Base-by-base conservation (phyloP, 2,113 vertebrate species). In the Carlito syrichta region DNA sequence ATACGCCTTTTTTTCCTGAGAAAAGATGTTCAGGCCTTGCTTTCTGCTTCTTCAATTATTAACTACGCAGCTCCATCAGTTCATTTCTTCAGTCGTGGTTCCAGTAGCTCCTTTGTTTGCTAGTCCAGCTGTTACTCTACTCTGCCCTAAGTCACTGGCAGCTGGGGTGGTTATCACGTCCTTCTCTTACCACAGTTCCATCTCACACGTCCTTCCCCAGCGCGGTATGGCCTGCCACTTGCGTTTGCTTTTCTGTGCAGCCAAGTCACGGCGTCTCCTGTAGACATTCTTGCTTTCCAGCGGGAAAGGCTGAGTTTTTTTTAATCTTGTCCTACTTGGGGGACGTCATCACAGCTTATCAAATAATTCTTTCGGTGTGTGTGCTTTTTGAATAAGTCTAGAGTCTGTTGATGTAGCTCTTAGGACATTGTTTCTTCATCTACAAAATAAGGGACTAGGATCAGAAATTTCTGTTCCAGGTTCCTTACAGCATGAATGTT, bases 371-470 rank as follows among this genome's bases (percentile, higher is more conserved):
- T 40, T 78, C 74, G 93, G 60, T 74, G 83, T 56, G 50, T 86
- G 7, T 93, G 43, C 38, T 76, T 94, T 87, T 43, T 56, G 82
- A 95, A 90, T 94, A 84, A 94, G 62, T 86, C 50, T 68, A 38
- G 38, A 83, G 79, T 84, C 79, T 94, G 58, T 76, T 89, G 71
- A 19, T 92, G 14, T 82, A 73, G 48, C 17, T 54, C 35, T 89
- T 96, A 56, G 38, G 62, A 79, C 50, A 50, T 56, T 66, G 9
- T 96, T 83, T 83, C 43, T 73, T 95, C 2, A 19, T 92, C 45
- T 86, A 2, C 79, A 83, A 73, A 94, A 74, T 82, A 84, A 63
- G 25, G 35, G n/a, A 3, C 76, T 88, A 60, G 63, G 12, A 79
- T 96, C 54, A 81, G 30, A 25, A 71, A 76, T 62, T 78, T 77